phyloP scores from a whole-genome alignment of 1,140 invertebrate genomes.

The Brachionus koreanus region DNA sequence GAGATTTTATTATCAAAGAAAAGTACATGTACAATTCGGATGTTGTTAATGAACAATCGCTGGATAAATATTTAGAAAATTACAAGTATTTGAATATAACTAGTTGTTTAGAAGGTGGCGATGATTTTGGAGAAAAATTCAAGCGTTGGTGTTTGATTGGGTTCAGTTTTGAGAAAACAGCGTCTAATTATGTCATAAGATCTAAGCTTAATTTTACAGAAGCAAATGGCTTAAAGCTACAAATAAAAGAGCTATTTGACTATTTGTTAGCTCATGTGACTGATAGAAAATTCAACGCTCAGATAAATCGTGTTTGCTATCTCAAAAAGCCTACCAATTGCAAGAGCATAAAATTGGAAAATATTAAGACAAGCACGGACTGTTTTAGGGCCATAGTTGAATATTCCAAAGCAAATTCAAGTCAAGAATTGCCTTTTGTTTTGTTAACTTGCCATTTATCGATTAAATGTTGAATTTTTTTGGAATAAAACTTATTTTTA shows the following conservation, averaged over 20 bases:
- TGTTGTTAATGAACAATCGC: not conserved
- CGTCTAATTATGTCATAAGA: not conserved
- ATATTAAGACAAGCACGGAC: constrained; percentile 10
- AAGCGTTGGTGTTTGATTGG: not conserved
- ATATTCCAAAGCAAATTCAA: not conserved
- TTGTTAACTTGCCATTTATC: constrained; percentile 9
- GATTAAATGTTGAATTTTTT: not conserved
- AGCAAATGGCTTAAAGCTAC: not conserved
- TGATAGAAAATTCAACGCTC: not conserved
- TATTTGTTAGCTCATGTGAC: not conserved
- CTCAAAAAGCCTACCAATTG: not conserved
- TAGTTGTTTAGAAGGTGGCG: not conserved
- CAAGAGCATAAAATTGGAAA: constrained; percentile 17
- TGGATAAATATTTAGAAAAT: not conserved
- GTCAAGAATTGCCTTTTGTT: constrained; percentile 23
- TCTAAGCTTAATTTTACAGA: not conserved
- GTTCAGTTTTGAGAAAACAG: not conserved
- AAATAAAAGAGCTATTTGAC: not conserved
- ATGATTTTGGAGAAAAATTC: not conserved
- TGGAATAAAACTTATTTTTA: not conserved
- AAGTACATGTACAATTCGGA: not conserved
- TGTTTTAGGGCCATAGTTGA: constrained; percentile 29
- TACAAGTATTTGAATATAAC: not conserved
- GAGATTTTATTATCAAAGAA: constrained; percentile 15
- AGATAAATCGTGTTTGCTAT: not conserved